phyloP scores from a whole-genome alignment of 2,888 invertebrate species.

The Coenonympha glycerion region DNA sequence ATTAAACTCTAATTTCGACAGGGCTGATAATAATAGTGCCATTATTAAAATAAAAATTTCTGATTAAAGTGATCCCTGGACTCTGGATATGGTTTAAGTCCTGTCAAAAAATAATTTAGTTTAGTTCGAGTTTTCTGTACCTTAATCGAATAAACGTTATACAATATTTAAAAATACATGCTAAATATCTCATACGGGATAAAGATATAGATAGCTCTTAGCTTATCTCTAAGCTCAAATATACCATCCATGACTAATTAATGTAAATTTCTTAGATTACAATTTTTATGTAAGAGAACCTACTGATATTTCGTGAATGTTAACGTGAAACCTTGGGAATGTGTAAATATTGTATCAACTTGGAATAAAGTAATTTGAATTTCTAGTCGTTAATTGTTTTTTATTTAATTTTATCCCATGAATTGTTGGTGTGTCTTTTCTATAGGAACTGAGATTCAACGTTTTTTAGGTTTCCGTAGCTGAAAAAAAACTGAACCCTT shows the following conservation, averaged over 20 bases:
- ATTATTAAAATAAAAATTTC: no score
- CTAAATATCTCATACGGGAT: no score
- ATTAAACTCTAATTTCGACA: no score
- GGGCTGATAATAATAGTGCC: no score
- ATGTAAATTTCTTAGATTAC: background rate
- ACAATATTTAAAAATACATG: background rate
- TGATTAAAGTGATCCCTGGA: no score
- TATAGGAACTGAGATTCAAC: no score
- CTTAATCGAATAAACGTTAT: background rate
- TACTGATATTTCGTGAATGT: background rate
- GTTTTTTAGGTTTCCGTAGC: no score
- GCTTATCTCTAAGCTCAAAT: no score
- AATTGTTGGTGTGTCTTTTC: no score
- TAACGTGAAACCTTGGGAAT: background rate
- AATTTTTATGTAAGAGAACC: background rate
- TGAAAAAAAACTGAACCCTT: no score
- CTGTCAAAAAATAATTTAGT: background rate
- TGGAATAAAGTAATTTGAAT: slow-evolving; percentile 32
- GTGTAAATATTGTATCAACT: slow-evolving; percentile 19
- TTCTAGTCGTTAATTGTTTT: slow-evolving; percentile 35
- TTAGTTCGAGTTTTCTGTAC: background rate
- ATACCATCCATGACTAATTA: background rate
- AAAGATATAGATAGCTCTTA: no score
- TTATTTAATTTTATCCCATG: slow-evolving; percentile 14
- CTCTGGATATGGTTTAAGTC: background rate